Base-by-base conservation (phyloP, 1,140 invertebrate species). In the Lutraria rhynchaena region DNA sequence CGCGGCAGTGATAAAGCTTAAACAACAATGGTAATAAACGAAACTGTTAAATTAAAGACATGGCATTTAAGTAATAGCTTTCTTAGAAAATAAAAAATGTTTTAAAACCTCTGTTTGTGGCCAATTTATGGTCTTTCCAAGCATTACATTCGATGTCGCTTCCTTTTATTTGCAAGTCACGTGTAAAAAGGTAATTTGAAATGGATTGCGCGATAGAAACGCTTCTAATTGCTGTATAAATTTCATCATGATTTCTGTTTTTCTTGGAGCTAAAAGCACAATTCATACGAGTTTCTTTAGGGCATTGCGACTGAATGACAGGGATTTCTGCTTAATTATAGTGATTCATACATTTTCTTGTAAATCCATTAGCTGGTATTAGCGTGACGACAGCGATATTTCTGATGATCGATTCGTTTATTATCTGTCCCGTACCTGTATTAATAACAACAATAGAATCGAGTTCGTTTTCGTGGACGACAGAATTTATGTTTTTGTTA, bases 341-440 rank as follows among this genome's bases (percentile, higher is more conserved):
- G 74, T 44, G 55, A 77, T 77, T 77, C 58, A 77, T 41, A 41
- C 44, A 51, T 71, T 55, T 55, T 57, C 53, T 44, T 55, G 49
- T 57, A 29, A 77, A 77, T 77, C 74, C 74, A 77, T 77, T 77
- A 77, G 74, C 33, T 24, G 53, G 49, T 57, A 57, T 74, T 74
- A 60, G 71, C 71, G 35, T 74, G 71, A 74, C 55, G 71, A 74
- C 55, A 22, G 37, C 51, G 70, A 65, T 73, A 37, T 73, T 71
- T 24, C 37, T 41, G n/a, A 53, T 19, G 33, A 74, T 74, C 71
- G 71, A 74, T 74, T 74, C 57, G 27, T 19, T 29, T 31, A 29
- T 46, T 46, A 73, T 57, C 33, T 35, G 33, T 73, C 15, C 71
- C 3, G 44, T 74, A 74, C 71, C 71, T 74, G 71, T 74, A 74